Evolutionary conservation across 2,797 vertebrate species (phyloP), one percentile per base, ranked within the genome.

Genomic region (Triplophysa yarkandensis): DNA sequence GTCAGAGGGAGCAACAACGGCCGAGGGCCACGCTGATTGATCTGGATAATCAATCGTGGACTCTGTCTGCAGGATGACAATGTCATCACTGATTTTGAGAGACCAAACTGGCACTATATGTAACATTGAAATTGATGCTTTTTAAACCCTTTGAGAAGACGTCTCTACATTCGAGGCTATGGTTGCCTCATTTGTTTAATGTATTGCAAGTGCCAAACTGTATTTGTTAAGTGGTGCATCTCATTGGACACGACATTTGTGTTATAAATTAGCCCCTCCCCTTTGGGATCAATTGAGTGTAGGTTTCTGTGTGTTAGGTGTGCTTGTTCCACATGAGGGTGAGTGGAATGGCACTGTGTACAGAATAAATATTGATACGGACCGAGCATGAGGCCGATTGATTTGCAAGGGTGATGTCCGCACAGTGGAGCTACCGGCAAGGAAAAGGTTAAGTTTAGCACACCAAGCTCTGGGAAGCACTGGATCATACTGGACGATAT

Each of bases 321-420:
- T 58, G 21, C 63, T 34, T 73, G 48, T 62, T 74, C 62, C 70
- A 36, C 67, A 52, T 74, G 28, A 65, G 54, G 50, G 69, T 63
- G 63, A 61, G 80, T 86, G 84, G 83, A 74, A 85, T 82, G 87
- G 85, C 83, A 84, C 83, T 88, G 88, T 87, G 87, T 87, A 84
- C 83, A 88, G 87, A 90, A 91, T 91, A 93, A 92, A 92, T 93
- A 91, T 92, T 91, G 92, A 92, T 90, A 91, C 86, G 88, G 85
- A 90, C 81, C 69, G 84, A 88, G 89, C 88, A 84, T 86, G 83
- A 83, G 86, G 88, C 85, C 84, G 84, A 90, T 92, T 90, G 88
- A 91, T 92, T 85, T 55, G 74, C 63, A 77, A 28, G 79, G 83
- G 77, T 82, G 87, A 85, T 52, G 27, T 80, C 78, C 74, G 83